phyloP scores from a whole-genome alignment of 2,113 vertebrate genomes.

The Neodon shergylaensis region DNA sequence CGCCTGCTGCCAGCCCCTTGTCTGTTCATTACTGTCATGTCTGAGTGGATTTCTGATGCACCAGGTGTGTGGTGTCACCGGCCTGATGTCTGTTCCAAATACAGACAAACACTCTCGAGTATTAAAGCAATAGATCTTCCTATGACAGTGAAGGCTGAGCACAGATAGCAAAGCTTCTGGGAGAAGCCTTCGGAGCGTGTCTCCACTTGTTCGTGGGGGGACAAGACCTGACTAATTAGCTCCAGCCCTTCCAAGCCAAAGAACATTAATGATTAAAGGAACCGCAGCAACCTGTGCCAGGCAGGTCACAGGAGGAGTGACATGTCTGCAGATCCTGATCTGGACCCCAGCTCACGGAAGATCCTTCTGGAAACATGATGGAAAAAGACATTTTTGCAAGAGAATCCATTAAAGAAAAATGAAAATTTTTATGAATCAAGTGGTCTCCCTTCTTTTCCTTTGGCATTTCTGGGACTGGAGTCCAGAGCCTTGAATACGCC shows the following conservation, averaged over 20 bases:
- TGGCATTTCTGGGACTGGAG: neutral
- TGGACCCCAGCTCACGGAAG: neutral
- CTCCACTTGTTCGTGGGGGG: conserved; percentile 23
- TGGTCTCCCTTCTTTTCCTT: neutral
- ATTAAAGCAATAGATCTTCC: conserved; percentile 73
- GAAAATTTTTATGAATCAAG: neutral
- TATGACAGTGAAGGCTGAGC: conserved; percentile 64
- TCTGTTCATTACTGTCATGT: conserved; percentile 76
- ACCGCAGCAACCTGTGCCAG: neutral
- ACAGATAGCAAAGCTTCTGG: conserved; percentile 59
- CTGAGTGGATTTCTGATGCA: conserved; percentile 66
- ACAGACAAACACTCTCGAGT: conserved; percentile 40
- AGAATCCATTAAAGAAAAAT: neutral
- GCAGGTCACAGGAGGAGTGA: neutral
- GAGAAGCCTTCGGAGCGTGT: conserved; percentile 53
- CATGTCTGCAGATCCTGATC: neutral
- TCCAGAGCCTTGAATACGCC: no score
- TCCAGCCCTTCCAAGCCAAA: conserved; percentile 57
- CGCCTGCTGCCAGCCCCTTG: neutral
- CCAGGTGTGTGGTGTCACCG: conserved; percentile 67
- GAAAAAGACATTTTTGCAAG: neutral
- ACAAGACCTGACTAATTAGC: conserved; percentile 67
- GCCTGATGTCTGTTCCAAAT: conserved; percentile 51
- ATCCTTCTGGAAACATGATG: neutral
- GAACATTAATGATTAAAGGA: conserved; percentile 65